phyloP scores from a whole-genome alignment of 2,888 invertebrate genomes.

The Pyrocoelia pectoralis region DNA sequence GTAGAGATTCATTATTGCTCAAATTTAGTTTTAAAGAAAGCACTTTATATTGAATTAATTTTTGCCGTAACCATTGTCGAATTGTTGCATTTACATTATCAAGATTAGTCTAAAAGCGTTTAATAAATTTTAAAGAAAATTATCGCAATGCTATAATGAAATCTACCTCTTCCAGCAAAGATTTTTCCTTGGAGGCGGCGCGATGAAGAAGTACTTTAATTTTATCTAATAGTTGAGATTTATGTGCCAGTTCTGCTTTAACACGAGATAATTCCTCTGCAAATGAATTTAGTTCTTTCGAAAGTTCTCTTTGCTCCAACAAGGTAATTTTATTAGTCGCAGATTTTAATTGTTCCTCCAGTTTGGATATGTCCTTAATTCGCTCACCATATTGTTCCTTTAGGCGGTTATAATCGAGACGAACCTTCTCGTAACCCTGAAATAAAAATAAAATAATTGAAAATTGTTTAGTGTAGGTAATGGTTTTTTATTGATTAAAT shows the following conservation, averaged over 20 bases:
- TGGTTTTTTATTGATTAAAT: no score
- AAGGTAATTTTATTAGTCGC: slow-evolving; percentile 45
- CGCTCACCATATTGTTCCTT: slow-evolving; percentile 55
- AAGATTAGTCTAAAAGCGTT: slow-evolving; percentile 5
- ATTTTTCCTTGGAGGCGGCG: slow-evolving; percentile 71
- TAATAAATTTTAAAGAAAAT: neutral
- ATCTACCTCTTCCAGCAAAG: slow-evolving; percentile 66
- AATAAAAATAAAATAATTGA: slow-evolving; percentile 29
- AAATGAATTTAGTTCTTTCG: slow-evolving; percentile 40
- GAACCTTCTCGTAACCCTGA: slow-evolving; percentile 53
- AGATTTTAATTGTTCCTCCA: slow-evolving; percentile 52
- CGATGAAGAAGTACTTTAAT: slow-evolving; percentile 70
- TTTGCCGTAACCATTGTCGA: slow-evolving; percentile 5
- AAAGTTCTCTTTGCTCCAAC: slow-evolving; percentile 38
- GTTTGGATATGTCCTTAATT: slow-evolving; percentile 49
- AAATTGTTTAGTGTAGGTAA: no score
- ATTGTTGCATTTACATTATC: neutral
- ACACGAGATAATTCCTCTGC: slow-evolving; percentile 62
- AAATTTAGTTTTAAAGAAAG: neutral
- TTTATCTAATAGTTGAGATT: slow-evolving; percentile 68
- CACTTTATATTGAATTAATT: slow-evolving; percentile 5
- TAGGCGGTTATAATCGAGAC: slow-evolving; percentile 51
- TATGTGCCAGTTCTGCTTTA: slow-evolving; percentile 66
- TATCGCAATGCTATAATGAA: slow-evolving; percentile 23
- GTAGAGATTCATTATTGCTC: neutral